A percentile compares a stretch with the other conserved stretches of the same genome.
Conservation (phyloP, 2,888 invertebrate genomes). For the Xestoiulus laeticollis region DNA sequence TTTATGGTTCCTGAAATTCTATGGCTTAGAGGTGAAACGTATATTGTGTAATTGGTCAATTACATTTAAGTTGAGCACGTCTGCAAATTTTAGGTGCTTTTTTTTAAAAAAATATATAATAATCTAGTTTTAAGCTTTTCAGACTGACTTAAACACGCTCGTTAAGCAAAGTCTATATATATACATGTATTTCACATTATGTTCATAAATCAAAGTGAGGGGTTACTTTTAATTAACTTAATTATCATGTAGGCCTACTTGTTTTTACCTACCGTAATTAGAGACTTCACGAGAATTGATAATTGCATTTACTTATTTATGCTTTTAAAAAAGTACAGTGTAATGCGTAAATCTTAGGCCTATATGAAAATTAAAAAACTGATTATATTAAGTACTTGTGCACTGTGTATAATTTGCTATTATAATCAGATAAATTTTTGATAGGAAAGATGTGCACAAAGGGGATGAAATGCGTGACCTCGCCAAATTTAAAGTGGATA, state of each 20-base stretch:
- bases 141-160: not conserved
- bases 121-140: not conserved
- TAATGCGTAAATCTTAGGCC: too few species aligned
- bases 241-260: not conserved
- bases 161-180: not conserved
- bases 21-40: constrained; percentile 27
- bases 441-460: too few species aligned
- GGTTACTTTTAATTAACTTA: not conserved
- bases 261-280: not conserved
- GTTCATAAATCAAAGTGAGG: not conserved
- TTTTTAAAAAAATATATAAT: not conserved
- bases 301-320: not conserved
- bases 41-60: constrained; percentile 28
- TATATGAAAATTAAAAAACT: too few species aligned
- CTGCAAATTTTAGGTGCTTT: constrained; percentile 11
- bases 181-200: not conserved
- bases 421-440: too few species aligned
- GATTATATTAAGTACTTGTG: too few species aligned
- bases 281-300: not conserved
- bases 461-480: too few species aligned
- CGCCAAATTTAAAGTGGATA: too few species aligned
- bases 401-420: too few species aligned
- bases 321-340: too few species aligned
- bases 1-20: not conserved
- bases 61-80: constrained; percentile 17